These are phyloP conservation scores for Propithecus perrieri DNA, from an alignment of 2,797 vertebrate species.

Conservation along the genomic window DNA sequence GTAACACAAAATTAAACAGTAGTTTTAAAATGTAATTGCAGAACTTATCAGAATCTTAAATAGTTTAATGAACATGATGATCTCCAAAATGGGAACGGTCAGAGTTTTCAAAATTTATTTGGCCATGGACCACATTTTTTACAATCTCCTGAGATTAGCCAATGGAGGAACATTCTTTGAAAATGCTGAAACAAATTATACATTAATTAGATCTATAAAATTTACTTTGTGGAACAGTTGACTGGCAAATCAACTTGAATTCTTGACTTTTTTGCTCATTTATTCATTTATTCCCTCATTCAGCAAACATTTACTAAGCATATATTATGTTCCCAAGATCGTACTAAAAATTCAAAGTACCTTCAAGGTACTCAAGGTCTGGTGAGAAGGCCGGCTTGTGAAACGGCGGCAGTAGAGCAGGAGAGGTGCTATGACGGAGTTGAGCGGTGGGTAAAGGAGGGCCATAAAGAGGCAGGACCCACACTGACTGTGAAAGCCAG, in stretches of 20 bases:
- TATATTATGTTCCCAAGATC: not conserved
- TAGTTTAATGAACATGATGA: not conserved
- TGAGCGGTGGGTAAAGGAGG: no score
- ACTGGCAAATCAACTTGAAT: not conserved
- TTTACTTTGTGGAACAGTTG: not conserved
- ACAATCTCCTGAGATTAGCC: not conserved
- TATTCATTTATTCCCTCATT: not conserved
- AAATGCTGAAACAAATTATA: not conserved
- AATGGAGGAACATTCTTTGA: not conserved
- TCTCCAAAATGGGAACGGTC: not conserved
- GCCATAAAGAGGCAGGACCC: not conserved
- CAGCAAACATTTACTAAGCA: not conserved
- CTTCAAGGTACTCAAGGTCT: not conserved
- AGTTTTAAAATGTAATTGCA: not conserved
- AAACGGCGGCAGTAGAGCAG: not conserved
- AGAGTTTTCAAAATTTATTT: constrained; percentile 15
- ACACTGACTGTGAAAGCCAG: not conserved
- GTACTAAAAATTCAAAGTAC: not conserved
- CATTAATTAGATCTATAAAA: not conserved
- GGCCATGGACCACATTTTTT: not conserved
- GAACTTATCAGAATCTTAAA: not conserved
- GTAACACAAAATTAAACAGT: not conserved
- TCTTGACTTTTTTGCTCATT: not conserved
- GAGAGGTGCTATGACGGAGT: not conserved
- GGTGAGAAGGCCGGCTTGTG: not conserved